phyloP scores from a whole-genome alignment of 2,797 vertebrate species.

The Choloepus didactylus region DNA sequence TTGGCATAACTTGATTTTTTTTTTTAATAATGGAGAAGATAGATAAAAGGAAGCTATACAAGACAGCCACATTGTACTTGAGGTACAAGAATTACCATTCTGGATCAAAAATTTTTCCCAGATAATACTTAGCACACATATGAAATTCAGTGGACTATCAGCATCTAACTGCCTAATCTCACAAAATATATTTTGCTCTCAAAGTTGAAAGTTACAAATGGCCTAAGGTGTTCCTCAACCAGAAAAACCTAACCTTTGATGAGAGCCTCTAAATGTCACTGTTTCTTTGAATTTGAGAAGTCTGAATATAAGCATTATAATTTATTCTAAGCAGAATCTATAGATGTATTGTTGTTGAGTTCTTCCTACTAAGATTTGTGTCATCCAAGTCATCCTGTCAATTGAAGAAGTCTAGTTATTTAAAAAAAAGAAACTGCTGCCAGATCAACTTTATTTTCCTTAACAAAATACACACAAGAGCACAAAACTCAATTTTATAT shows the following conservation, averaged over 20 bases:
- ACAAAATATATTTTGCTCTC: conserved; percentile 51
- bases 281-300: conserved; percentile 55
- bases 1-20: conserved; percentile 66
- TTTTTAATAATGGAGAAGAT: conserved; percentile 50
- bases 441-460: conserved; percentile 90
- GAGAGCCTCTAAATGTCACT: conserved; percentile 48
- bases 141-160: conserved; percentile 62
- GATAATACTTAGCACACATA: conserved; percentile 46
- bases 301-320: conserved; percentile 31
- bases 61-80: conserved; percentile 35
- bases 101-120: conserved; percentile 21
- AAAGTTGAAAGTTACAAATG: conserved; percentile 67
- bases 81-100: conserved; percentile 29
- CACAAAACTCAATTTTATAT: conserved; percentile 87
- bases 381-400: conserved; percentile 64
- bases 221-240: conserved; percentile 45
- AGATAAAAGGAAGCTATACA: conserved; percentile 59
- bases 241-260: conserved; percentile 64
- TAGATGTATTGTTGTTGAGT: conserved; percentile 40
- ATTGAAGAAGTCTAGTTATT: conserved; percentile 80
- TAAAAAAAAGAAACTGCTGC: conserved; percentile 83
- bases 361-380: conserved; percentile 67
- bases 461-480: conserved; percentile 90
- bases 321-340: conserved; percentile 44
- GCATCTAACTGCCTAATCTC: conserved; percentile 44